These are phyloP conservation scores for Xylocampa areola DNA, from an alignment of 2,888 invertebrate species.

Conservation along the genomic window DNA sequence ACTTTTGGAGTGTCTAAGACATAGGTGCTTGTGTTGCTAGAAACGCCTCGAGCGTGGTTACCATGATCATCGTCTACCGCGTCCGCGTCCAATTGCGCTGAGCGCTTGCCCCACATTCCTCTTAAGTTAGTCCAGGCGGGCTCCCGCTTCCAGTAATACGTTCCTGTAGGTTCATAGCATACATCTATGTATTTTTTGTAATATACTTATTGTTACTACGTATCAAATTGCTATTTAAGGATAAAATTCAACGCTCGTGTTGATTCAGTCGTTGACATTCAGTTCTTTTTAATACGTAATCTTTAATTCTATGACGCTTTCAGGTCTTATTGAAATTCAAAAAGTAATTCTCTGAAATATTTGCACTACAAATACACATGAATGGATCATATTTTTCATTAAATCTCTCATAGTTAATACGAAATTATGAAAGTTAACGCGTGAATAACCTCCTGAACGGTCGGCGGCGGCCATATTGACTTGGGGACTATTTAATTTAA, in stretches of 20 bases:
- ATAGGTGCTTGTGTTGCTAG: constrained; percentile 16
- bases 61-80: constrained; percentile 76
- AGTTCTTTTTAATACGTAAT: not conserved
- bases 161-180: constrained; percentile 84
- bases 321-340: constrained; percentile 19
- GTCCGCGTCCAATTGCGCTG: constrained; percentile 70
- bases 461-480: constrained; percentile 62
- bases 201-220: not conserved
- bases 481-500: constrained; percentile 69
- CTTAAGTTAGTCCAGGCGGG: constrained; percentile 94
- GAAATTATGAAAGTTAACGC: constrained; percentile 65
- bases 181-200: constrained; percentile 29
- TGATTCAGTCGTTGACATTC: constrained; percentile 4
- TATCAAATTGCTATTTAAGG: not conserved
- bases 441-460: constrained; percentile 50
- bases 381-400: constrained; percentile 63
- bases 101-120: constrained; percentile 94
- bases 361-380: constrained; percentile 25
- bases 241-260: not conserved
- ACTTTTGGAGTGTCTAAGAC: not conserved
- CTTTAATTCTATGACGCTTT: constrained; percentile 2
- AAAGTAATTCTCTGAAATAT: constrained; percentile 35
- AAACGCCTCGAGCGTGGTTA: constrained; percentile 62
- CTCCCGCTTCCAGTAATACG: constrained; percentile 93
- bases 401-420: constrained; percentile 63